Percentiles rank a stretch among this genome's conserved stretches.
These are phyloP conservation scores for Bothrops jararaca DNA, from an alignment of 2,113 vertebrate genomes.

Conservation along the genomic window DNA sequence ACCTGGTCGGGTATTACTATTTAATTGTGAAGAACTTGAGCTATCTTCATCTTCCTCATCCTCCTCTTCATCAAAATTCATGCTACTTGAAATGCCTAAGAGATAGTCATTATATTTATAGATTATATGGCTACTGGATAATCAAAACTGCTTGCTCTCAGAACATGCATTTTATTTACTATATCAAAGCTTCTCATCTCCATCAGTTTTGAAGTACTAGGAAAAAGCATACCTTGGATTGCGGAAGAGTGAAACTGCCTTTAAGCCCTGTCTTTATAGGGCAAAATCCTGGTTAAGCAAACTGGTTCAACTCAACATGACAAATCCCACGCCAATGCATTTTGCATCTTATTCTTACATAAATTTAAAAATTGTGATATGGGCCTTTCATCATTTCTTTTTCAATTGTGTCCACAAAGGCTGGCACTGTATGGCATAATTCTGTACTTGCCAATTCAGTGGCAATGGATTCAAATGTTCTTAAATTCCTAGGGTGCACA, in stretches of 20 bases:
- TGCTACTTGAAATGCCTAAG: conserved; percentile 94
- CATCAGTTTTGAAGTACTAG: not conserved
- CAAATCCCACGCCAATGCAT: not conserved
- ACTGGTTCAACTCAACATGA: not conserved
- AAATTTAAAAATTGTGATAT: not conserved
- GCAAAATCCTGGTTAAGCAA: not conserved
- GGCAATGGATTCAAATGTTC: not conserved
- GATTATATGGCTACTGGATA: not conserved
- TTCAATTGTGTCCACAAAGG: not conserved
- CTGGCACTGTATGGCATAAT: not conserved
- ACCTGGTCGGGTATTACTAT: conserved; percentile 92
- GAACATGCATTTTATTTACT: not conserved
- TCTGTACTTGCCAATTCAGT: not conserved
- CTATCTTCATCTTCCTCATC: conserved; percentile 96
- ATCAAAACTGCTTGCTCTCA: conserved; percentile 4
- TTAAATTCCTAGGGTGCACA: not conserved
- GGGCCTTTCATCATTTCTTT: not conserved
- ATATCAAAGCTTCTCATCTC: not conserved
- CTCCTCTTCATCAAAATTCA: conserved; percentile 97
- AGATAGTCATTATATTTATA: not conserved
- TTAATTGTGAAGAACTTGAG: conserved; percentile 94
- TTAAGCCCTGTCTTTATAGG: not conserved
- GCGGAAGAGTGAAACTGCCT: not conserved
- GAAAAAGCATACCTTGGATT: not conserved
- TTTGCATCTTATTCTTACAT: not conserved